These are phyloP conservation scores for Macrophya annulata DNA, from an alignment of 2,888 invertebrate genomes.

Conservation along the genomic window DNA sequence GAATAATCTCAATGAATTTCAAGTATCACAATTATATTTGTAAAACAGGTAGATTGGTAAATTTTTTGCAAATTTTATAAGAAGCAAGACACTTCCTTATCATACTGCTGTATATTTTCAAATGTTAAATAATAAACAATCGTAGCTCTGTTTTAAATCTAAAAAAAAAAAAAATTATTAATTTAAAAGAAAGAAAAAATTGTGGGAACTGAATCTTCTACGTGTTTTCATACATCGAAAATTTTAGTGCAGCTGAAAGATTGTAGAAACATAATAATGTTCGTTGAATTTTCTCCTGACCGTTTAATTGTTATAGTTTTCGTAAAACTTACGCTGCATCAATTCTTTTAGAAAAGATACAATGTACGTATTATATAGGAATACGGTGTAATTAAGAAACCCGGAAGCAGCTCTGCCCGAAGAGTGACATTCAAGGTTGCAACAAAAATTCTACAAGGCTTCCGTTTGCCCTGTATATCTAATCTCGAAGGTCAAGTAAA, in stretches of 20 bases:
- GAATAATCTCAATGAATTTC: neutral
- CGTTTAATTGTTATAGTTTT: neutral
- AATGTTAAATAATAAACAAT: no score
- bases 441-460: neutral
- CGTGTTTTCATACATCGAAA: neutral
- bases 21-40: neutral
- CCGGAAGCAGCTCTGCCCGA: neutral
- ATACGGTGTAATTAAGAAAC: neutral
- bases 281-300: neutral
- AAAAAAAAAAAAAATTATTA: no score
- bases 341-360: neutral
- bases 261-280: neutral
- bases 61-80: neutral
- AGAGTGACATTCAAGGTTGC: neutral
- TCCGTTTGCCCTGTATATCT: constrained; percentile 20
- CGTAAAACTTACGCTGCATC: neutral
- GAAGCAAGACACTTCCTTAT: neutral
- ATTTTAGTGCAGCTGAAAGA: neutral
- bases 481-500: constrained; percentile 18
- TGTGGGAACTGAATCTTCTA: neutral
- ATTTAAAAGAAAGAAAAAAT: neutral
- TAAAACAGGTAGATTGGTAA: neutral
- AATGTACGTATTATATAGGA: neutral
- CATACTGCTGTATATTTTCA: neutral
- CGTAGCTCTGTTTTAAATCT: no score